phyloP scores from a whole-genome alignment of 2,113 vertebrate genomes.

The Callaeas wilsoni region DNA sequence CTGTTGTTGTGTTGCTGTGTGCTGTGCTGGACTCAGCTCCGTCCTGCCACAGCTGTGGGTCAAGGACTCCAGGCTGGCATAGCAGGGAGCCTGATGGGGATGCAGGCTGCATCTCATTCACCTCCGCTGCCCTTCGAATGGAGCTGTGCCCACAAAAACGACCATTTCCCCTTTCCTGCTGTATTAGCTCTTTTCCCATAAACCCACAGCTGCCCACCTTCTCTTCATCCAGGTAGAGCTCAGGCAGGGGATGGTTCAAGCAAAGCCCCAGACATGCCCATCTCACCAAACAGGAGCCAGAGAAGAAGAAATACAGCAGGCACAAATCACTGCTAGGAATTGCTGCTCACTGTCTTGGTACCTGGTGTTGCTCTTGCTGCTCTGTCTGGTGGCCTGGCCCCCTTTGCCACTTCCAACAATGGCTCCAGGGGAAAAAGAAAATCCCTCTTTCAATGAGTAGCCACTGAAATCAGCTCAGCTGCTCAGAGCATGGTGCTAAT shows the following conservation, averaged over 20 bases:
- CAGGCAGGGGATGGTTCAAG: background rate
- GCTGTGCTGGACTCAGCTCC: background rate
- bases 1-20: background rate
- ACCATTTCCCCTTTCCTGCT: background rate
- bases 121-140: background rate
- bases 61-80: background rate
- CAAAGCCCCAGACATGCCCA: background rate
- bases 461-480: background rate
- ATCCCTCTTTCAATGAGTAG: background rate
- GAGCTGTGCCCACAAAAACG: background rate
- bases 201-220: background rate
- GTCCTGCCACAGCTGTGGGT: background rate
- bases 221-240: background rate
- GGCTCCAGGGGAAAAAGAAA: background rate
- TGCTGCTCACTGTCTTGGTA: background rate
- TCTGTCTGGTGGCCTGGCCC: background rate
- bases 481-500: background rate
- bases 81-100: background rate
- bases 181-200: background rate
- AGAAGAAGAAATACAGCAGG: background rate
- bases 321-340: background rate
- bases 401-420: fast-evolving
- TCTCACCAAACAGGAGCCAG: background rate
- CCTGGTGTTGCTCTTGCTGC: background rate
- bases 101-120: background rate